Percentiles rank a stretch among this genome's conserved stretches.
Conservation (phyloP, 2,888 invertebrate species). For the Molorchus minor region DNA sequence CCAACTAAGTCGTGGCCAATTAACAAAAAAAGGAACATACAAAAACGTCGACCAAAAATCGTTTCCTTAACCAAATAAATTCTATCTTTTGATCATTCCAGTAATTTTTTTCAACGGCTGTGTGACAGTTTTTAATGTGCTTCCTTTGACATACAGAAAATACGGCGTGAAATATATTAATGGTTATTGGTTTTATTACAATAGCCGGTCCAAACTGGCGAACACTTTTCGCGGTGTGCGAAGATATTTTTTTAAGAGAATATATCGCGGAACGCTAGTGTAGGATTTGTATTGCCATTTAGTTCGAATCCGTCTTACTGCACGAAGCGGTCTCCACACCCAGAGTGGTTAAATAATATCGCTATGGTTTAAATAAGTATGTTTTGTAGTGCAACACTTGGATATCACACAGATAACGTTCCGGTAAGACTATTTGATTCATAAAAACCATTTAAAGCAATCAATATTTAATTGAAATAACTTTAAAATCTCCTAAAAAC, state of each 20-base stretch:
- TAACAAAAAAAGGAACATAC: constrained; percentile 10
- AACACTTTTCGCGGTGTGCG: constrained; percentile 30
- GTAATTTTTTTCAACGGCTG: background rate
- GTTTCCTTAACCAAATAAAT: constrained; percentile 18
- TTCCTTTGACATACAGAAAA: constrained; percentile 14
- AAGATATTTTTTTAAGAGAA: constrained; percentile 25
- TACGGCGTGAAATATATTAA: constrained; percentile 26
- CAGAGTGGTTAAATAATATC: constrained; percentile 24
- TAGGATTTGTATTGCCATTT: constrained; percentile 28
- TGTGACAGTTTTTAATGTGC: constrained; percentile 4
- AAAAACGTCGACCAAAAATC: constrained; percentile 17
- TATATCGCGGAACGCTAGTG: constrained; percentile 22
- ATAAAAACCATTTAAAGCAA: constrained; percentile 17
- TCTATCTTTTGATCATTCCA: background rate
- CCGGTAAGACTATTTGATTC: constrained; percentile 29
- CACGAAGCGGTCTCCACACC: constrained; percentile 23
- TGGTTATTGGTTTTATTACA: constrained; percentile 29
- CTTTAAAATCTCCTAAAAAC: too few species aligned
- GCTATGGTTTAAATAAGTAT: constrained; percentile 28
- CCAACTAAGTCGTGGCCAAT: constrained; percentile 31
- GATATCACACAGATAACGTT: constrained; percentile 28
- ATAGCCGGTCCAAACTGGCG: constrained; percentile 27
- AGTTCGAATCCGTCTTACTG: constrained; percentile 26
- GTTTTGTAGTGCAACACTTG: constrained; percentile 28
- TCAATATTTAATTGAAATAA: too few species aligned